Conservation (phyloP, 37 sponge, comb jelly and placozoan genomes). For the Ephydatia muelleri region DNA sequence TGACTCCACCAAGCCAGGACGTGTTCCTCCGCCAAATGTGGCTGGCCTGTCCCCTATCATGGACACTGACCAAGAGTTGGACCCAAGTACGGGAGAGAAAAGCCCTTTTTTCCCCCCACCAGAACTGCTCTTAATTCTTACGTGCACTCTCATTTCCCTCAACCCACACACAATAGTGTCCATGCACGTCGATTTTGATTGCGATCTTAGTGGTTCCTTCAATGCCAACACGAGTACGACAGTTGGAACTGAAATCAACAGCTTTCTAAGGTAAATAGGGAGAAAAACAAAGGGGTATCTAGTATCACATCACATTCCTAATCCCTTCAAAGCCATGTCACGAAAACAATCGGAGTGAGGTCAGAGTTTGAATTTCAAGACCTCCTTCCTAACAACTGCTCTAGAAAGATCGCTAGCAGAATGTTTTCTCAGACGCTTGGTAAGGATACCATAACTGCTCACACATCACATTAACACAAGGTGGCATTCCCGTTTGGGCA, state of each 20-base stretch:
- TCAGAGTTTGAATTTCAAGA: slow-evolving; percentile 32
- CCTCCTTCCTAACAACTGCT: slow-evolving; percentile 19
- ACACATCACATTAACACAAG: not conserved
- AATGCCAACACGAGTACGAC: not conserved
- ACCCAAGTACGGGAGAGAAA: not conserved
- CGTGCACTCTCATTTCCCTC: not conserved
- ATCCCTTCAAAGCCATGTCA: not conserved
- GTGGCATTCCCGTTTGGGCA: not conserved
- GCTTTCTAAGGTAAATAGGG: slow-evolving; percentile 4
- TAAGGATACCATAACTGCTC: not conserved
- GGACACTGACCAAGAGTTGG: not conserved
- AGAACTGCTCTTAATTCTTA: not conserved
- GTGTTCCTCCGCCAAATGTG: not conserved
- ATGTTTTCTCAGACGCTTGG: slow-evolving; percentile 27
- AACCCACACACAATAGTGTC: not conserved
- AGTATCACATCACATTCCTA: not conserved
- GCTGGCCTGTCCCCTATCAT: slow-evolving; percentile 15
- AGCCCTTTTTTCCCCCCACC: not conserved
- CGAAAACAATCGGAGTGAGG: slow-evolving; percentile 3
- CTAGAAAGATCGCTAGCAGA: slow-evolving; percentile 31
- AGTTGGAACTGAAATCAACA: slow-evolving; percentile 1
- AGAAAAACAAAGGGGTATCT: not conserved
- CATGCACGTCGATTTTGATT: not conserved
- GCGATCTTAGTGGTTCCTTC: not conserved
- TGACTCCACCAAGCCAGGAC: not conserved